Evolutionary conservation across 2,888 invertebrate genomes (phyloP).

Genomic region (Andrena dorsata): DNA sequence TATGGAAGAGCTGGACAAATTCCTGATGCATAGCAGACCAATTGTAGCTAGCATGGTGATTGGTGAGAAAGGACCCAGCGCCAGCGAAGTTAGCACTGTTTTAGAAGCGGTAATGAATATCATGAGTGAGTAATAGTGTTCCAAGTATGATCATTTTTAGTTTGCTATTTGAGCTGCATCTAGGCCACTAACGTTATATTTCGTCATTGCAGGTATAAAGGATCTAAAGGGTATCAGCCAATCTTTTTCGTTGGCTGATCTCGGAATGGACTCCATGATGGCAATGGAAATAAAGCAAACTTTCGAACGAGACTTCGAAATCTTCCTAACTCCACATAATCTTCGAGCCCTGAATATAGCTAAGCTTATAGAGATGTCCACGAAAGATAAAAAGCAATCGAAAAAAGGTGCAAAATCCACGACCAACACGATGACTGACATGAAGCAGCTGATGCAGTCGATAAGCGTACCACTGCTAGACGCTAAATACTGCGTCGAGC

Average conservation of each 20-base stretch:
- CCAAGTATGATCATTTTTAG: neutral
- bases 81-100: constrained; percentile 88
- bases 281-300: constrained; percentile 98
- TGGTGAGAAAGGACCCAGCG: too few relatives aligned
- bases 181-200: neutral
- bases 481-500: constrained; percentile 62
- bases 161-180: too few relatives aligned
- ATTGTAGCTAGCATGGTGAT: too few relatives aligned
- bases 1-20: too few relatives aligned
- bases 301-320: constrained; percentile 94
- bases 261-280: constrained; percentile 99
- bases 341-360: constrained; percentile 93
- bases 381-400: constrained; percentile 43
- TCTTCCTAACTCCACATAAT: constrained; percentile 94
- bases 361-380: constrained; percentile 85
- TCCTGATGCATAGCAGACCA: too few relatives aligned
- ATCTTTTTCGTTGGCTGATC: constrained; percentile 92
- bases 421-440: neutral
- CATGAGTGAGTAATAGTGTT: constrained; percentile 79
- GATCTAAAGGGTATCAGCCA: constrained; percentile 89
- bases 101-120: constrained; percentile 91
- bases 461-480: constrained; percentile 54
- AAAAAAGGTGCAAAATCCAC: neutral
- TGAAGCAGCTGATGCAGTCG: constrained; percentile 42
- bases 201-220: constrained; percentile 77